phyloP scores from a whole-genome alignment of 1,140 invertebrate genomes.

The Episyrphus balteatus region DNA sequence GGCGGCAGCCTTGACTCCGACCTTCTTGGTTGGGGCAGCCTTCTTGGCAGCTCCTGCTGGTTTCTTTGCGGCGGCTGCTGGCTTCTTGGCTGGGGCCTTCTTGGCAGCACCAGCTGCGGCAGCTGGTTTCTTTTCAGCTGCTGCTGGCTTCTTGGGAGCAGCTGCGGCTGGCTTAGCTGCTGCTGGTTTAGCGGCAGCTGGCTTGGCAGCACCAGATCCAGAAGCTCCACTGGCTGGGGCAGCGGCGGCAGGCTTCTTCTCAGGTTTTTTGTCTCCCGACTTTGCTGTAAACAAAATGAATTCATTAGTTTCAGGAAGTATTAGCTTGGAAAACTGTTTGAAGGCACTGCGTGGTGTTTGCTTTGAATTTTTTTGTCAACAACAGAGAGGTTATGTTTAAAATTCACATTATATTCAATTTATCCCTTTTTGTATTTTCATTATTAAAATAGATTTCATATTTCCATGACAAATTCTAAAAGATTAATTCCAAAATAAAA shows the following conservation, averaged over 20 bases:
- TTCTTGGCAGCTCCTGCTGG: slow-evolving; percentile 28
- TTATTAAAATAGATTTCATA: no score
- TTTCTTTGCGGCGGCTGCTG: slow-evolving; percentile 16
- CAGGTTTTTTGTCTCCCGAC: slow-evolving; percentile 35
- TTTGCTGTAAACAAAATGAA: slow-evolving; percentile 19
- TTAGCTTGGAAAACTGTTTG: no score
- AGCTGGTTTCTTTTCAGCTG: slow-evolving; percentile 32
- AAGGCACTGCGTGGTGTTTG: no score
- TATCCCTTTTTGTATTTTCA: no score
- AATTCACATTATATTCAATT: no score
- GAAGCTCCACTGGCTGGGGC: slow-evolving; percentile 14
- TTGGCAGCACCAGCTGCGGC: slow-evolving; percentile 34
- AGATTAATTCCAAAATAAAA: no score
- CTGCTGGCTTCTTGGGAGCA: slow-evolving; percentile 26
- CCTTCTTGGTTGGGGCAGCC: slow-evolving; percentile 34
- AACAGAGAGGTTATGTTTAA: no score
- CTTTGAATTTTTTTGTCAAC: no score
- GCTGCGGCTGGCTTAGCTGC: slow-evolving; percentile 43
- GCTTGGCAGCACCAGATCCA: slow-evolving; percentile 36
- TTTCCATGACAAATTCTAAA: no score
- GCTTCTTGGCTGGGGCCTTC: slow-evolving; percentile 15
- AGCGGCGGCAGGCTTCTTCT: slow-evolving; percentile 26
- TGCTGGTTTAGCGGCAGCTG: slow-evolving; percentile 41
- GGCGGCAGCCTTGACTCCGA: slow-evolving; percentile 36
- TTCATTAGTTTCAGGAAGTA: no score